These are phyloP conservation scores for Podarcis muralis DNA, from an alignment of 2,113 vertebrate genomes.

Conservation along the genomic window DNA sequence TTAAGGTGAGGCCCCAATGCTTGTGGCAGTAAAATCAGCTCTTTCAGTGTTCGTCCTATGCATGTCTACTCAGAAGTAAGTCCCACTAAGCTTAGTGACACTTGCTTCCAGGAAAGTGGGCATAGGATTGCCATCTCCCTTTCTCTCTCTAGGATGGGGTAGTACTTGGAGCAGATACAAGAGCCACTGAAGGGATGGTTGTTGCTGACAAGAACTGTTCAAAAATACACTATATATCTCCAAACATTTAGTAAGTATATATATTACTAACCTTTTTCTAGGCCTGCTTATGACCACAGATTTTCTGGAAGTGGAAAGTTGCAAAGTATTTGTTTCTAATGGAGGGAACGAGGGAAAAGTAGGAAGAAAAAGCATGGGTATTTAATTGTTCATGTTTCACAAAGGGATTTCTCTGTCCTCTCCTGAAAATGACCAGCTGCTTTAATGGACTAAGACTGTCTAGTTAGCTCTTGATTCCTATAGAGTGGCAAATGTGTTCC, in stretches of 20 bases:
- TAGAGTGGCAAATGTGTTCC: neutral
- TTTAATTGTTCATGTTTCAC: neutral
- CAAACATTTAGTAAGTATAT: slow-evolving; percentile 94
- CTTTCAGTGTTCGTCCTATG: neutral
- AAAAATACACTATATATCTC: slow-evolving; percentile 97
- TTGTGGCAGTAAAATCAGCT: neutral
- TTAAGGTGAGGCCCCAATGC: slow-evolving; percentile 79
- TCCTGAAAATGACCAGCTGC: neutral
- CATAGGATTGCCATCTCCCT: neutral
- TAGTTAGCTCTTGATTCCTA: neutral
- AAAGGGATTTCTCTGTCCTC: neutral
- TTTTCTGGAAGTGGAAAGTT: neutral
- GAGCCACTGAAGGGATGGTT: slow-evolving; percentile 95
- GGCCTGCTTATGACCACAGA: neutral
- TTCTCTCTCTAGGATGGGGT: slow-evolving; percentile 83
- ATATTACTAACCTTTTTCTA: no score
- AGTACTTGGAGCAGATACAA: slow-evolving; percentile 92
- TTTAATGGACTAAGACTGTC: neutral
- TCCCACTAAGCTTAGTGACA: neutral
- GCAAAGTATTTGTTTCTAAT: neutral
- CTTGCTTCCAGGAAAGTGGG: neutral
- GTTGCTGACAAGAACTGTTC: slow-evolving; percentile 98
- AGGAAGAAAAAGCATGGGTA: no score
- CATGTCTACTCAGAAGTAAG: neutral
- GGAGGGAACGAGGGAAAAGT: neutral